phyloP scores from a whole-genome alignment of 2,888 invertebrate species.

The Hedya salicella region DNA sequence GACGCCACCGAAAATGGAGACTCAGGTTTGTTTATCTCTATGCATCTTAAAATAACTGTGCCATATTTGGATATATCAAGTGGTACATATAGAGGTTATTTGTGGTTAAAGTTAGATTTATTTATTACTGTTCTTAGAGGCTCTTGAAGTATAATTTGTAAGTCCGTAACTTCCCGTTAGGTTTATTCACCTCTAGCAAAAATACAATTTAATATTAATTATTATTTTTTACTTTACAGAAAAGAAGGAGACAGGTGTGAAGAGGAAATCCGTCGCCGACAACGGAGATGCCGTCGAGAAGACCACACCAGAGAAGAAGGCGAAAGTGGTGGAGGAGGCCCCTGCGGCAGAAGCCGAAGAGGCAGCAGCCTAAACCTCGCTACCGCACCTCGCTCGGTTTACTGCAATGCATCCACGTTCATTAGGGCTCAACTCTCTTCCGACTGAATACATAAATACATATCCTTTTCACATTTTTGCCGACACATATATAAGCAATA shows the following conservation, averaged over 20 bases:
- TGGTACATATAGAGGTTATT: neutral
- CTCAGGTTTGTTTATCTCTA: constrained; percentile 60
- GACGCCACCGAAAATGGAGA: constrained; percentile 80
- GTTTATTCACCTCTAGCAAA: constrained; percentile 5
- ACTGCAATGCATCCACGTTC: constrained; percentile 81
- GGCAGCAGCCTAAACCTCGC: constrained; percentile 81
- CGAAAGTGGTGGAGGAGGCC: constrained; percentile 87
- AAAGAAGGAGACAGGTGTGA: constrained; percentile 84
- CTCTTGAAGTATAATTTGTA: neutral
- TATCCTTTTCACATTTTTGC: constrained; percentile 63
- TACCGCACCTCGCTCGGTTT: constrained; percentile 69
- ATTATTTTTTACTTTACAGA: constrained; percentile 61
- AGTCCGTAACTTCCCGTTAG: neutral
- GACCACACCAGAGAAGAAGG: constrained; percentile 89
- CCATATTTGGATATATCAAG: neutral
- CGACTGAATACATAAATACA: constrained; percentile 54
- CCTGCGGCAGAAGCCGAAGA: constrained; percentile 85
- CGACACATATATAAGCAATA: constrained; percentile 61
- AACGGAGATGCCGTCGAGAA: constrained; percentile 84
- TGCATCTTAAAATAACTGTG: neutral
- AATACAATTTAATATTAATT: neutral
- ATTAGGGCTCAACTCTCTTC: constrained; percentile 75
- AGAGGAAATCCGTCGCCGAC: constrained; percentile 88
- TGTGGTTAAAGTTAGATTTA: neutral
- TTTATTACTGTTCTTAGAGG: neutral